Evolutionary conservation across 2,888 invertebrate species (phyloP).

Genomic region (Cylloceria caligata): DNA sequence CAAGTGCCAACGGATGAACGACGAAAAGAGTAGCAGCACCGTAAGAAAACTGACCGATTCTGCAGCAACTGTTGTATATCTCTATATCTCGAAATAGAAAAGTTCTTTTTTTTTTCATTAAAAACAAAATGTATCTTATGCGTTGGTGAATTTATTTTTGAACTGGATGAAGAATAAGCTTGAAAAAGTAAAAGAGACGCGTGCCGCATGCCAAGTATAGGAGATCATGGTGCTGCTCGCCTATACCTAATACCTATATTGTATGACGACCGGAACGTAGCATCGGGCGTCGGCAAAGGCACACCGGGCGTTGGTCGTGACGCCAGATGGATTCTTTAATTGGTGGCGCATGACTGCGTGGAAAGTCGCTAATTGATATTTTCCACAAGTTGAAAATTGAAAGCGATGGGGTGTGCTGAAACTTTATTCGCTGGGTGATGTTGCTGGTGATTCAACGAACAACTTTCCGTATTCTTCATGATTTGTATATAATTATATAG

Average conservation of each 20-base stretch:
- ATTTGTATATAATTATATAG: neutral
- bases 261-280: conserved; percentile 45
- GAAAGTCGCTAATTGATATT: conserved; percentile 67
- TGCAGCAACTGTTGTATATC: too few relatives aligned
- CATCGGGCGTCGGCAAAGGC: conserved; percentile 32
- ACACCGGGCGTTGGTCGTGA: conserved; percentile 41
- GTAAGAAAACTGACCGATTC: conserved; percentile 32
- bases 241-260: conserved; percentile 40
- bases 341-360: conserved; percentile 67
- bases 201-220: conserved; percentile 28
- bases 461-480: neutral
- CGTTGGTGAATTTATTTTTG: neutral
- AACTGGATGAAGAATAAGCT: conserved; percentile 7
- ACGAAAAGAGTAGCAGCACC: conserved; percentile 34
- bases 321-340: conserved; percentile 70
- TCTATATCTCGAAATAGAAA: neutral
- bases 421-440: neutral
- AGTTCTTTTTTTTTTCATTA: neutral
- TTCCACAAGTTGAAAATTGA: conserved; percentile 56
- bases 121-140: neutral
- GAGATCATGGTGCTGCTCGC: conserved; percentile 11
- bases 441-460: neutral
- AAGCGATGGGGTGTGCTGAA: conserved; percentile 21
- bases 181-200: conserved; percentile 33
- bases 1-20: conserved; percentile 42